A percentile compares a stretch with the other conserved stretches of the same genome.
Evolutionary conservation across 1,140 invertebrate species (phyloP).

Genomic region (Cydia fagiglandana): DNA sequence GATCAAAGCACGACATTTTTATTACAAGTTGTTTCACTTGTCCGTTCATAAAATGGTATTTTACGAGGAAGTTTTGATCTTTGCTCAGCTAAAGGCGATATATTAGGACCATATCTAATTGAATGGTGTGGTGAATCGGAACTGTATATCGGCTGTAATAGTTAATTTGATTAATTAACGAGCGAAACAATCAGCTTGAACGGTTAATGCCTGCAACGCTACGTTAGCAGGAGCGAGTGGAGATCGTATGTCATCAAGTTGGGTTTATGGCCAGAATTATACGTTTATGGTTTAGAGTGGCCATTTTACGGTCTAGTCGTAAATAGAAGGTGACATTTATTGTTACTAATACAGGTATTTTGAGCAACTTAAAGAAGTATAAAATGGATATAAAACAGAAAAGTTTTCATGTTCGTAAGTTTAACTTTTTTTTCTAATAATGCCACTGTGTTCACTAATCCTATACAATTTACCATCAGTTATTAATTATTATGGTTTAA

Average conservation of each 20-base stretch:
- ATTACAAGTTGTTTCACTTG: slow-evolving; percentile 11
- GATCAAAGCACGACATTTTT: slow-evolving; percentile 22
- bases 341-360: not conserved
- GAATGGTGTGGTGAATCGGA: not conserved
- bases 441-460: no score
- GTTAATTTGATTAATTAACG: slow-evolving; percentile 20
- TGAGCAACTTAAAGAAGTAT: not conserved
- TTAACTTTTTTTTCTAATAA: no score
- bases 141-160: not conserved
- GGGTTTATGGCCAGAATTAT: slow-evolving; percentile 10
- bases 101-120: not conserved
- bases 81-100: not conserved
- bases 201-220: not conserved
- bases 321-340: not conserved
- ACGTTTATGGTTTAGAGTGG: slow-evolving; percentile 8
- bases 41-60: not conserved
- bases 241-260: slow-evolving; percentile 8
- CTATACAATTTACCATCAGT: no score
- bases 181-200: not conserved
- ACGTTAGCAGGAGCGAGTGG: slow-evolving; percentile 4
- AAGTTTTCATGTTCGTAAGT: not conserved
- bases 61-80: slow-evolving; percentile 3
- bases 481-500: no score
- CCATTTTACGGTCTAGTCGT: not conserved
- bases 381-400: not conserved